Evolutionary conservation across 2,113 vertebrate species (phyloP), one percentile per base, ranked within the genome.

Genomic region (Brienomyrus brachyistius): DNA sequence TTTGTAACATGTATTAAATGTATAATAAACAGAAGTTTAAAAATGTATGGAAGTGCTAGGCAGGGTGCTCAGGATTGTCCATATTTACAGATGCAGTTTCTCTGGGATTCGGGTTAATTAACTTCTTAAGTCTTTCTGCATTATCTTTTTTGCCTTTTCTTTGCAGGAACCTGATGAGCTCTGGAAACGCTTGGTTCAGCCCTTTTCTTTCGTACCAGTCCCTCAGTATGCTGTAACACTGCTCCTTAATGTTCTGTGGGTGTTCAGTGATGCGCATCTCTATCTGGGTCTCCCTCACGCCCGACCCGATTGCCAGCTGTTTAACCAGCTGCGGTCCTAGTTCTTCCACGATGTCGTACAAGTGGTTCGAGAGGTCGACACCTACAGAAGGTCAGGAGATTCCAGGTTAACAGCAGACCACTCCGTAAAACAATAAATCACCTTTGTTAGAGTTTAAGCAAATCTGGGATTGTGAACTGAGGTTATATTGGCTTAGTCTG

Each of bases 131-230:
- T 80, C 59, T 93, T 11, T 95, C 93, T 84, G 92, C 93, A 74
- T 0, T 5, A 19, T 52, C 0, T 0, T 56, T 45, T 45, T 94
- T 90, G 6, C 90, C 86, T 8, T 91, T 21, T 43, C 89, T 88
- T 90, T 0, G 89, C 21, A 96, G 90, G 19, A 90, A 89, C 5
- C 0, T 54, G 13, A 95, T 92, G 82, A 97, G 90, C 35, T 70
- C 90, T 70, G 0, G 0, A 10, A 43, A 94, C 0, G 95, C 94
- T 45, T 86, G 91, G 47, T 62, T 94, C n/a, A 91, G 93, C 13
- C 96, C 96, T 0, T 94, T 91, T 2, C 0, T 2, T 83, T 95
- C 92, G 90, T 95, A 93, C 96, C 96, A 97, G 0, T 0, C 40
- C 13, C 48, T 92, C 70, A 97, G 92, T 19, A 96, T 86, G 0